Conservation (phyloP, 2,113 vertebrate genomes). For the Urocitellus parryii region DNA sequence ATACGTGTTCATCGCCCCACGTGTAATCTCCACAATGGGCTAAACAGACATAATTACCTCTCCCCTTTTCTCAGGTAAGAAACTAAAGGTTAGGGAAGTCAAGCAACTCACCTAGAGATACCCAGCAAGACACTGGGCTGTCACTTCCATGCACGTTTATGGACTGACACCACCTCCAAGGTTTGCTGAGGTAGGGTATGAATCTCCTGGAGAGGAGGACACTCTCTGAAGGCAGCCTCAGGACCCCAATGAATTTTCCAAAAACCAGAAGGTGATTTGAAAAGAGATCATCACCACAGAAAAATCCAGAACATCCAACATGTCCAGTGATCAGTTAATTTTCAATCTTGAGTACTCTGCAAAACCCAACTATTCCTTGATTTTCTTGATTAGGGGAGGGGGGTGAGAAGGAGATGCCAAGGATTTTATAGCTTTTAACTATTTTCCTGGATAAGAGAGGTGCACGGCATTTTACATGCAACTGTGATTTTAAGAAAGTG, state of each 20-base stretch:
- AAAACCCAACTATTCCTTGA: background rate
- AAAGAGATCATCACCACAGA: background rate
- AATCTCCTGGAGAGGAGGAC: background rate
- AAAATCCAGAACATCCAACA: background rate
- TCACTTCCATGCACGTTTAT: accelerated
- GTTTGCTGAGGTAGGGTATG: background rate
- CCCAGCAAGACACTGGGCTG: background rate
- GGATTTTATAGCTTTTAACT: constrained; percentile 20
- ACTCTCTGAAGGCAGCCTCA: background rate
- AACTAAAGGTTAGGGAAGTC: too few relatives aligned
- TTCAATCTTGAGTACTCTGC: background rate
- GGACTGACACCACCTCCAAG: accelerated
- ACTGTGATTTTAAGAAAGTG: background rate
- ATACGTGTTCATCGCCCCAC: accelerated
- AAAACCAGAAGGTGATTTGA: background rate
- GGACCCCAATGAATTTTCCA: background rate
- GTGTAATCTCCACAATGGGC: background rate
- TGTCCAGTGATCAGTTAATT: background rate
- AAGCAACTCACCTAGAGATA: background rate
- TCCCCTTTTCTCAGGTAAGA: too few relatives aligned
- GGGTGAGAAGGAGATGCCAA: background rate
- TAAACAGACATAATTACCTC: accelerated
- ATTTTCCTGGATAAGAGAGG: background rate
- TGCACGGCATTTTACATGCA: background rate
- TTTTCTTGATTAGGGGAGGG: background rate